Base-by-base conservation (phyloP, 2,888 invertebrate species). In the Agrochola litura region DNA sequence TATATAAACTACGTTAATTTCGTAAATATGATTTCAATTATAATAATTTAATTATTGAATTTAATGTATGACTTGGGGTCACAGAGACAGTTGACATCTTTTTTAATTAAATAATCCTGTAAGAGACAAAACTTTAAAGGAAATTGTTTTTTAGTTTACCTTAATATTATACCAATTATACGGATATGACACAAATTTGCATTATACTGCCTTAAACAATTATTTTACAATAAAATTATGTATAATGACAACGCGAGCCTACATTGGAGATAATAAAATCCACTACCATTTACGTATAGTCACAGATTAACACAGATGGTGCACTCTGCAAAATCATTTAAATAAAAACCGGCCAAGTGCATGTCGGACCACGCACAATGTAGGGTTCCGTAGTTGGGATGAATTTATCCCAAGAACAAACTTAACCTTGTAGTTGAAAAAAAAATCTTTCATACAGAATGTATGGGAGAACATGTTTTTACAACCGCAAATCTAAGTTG, bases 21-120 rank as follows among this genome's bases (percentile, higher is more conserved):
- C 1, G 22, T 8, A n/a, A n/a, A 25, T 14, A 30, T 49, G 2
- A 30, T 2, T 30, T 30, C 12, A 67, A 49, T 49, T 22, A 30
- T 22, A 30, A 46, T 19, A 46, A 46, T 54, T 37, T n/a, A n/a
- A 60, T 19, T 19, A 25, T 25, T 46, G 6, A 6, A 10, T 70
- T 52, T 8, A 8, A 19, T 19, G 8, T 6, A 52, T 52, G 19
- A 52, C 52, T 61, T 78, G 14, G 6, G 41, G 22, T 30, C 14
- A 9, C 60, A n/a, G 22, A 6, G 0, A 41, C 49, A 52, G 54
- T 37, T 71, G 43, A 37, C 30, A 72, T 37, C 30, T 72, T 49
- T 37, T 8, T 43, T 43, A 71, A 64, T 79, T 58, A 79, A 70
- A 79, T 70, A 70, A 64, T 52, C 49, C 49, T 25, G 6, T 14